These are phyloP conservation scores for Drosophila parabipectinata DNA, from an alignment of 1,140 invertebrate genomes.

Conservation along the genomic window DNA sequence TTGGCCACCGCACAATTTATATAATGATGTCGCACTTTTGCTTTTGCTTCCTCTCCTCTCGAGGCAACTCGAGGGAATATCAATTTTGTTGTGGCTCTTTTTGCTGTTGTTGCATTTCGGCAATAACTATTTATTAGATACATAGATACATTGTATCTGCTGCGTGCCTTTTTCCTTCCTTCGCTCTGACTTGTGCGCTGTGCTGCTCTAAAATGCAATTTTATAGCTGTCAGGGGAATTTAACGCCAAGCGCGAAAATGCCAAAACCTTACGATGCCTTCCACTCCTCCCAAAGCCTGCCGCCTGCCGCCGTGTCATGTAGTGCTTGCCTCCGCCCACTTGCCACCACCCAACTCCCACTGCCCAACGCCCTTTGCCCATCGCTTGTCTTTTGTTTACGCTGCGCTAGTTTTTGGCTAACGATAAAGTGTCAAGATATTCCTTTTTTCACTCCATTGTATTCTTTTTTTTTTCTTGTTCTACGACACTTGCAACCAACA, in stretches of 20 bases:
- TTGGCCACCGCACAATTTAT: constrained; percentile 70
- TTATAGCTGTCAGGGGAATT: constrained; percentile 81
- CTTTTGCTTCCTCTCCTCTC: constrained; percentile 51
- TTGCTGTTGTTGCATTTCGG: constrained; percentile 56
- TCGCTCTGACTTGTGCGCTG: constrained; percentile 31
- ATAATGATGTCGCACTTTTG: constrained; percentile 82
- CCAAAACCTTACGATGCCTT: constrained; percentile 52
- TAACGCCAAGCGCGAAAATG: constrained; percentile 82
- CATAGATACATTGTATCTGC: constrained; percentile 68
- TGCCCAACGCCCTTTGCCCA: constrained; percentile 43
- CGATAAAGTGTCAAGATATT: constrained; percentile 81
- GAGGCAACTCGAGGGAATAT: constrained; percentile 61
- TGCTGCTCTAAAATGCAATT: constrained; percentile 80
- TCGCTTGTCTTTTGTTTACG: constrained; percentile 58
- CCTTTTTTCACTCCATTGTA: constrained; percentile 45
- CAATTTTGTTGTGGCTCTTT: constrained; percentile 60
- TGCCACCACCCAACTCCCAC: neutral
- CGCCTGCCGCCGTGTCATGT: constrained; percentile 45
- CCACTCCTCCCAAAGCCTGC: constrained; percentile 48
- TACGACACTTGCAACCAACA: constrained; percentile 66
- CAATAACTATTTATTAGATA: constrained; percentile 83
- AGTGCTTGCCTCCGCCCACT: neutral
- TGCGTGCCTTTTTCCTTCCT: constrained; percentile 26
- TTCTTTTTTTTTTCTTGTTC: constrained; percentile 22
- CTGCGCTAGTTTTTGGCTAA: constrained; percentile 81